Base-by-base conservation (phyloP, 2,888 invertebrate species). In the Melipona beecheii region DNA sequence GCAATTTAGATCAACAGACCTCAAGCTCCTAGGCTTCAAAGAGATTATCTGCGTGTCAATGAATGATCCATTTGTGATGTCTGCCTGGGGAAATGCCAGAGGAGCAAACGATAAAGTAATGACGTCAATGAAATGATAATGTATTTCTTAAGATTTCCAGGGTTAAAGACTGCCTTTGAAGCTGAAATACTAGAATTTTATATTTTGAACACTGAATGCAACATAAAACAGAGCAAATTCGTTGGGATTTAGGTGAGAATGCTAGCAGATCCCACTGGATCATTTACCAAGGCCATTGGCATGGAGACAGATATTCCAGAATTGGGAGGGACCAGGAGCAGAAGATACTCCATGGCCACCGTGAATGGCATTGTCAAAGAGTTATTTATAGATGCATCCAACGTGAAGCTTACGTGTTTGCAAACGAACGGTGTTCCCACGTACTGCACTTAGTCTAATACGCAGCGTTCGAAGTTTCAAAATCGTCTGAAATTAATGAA, bases 41-140 rank as follows among this genome's bases (percentile, higher is more conserved):
- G 94, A 94, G 66, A 93, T 95, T 11, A 93, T 93, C 78, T 95
- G 95, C 91, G 92, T 95, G 4, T 91, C 95, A 54, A 95, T 95
- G 68, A 95, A 95, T 89, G 95, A 95, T 90, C 95, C 95, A 0
- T 95, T 95, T 90, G 95, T 95, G 2, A 94, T 95, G 94, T 94
- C 91, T 17, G 95, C 95, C 2, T 95, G 95, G 95, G 95, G 95
- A 5, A 90, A 94, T 82, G 86, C 87, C 9, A 93, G 94, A 73
- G 91, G 92, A 27, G 91, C 95, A 3, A 87, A 87, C 15, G 94
- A 94, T 69, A 95, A 95, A 92, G 95, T 95, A 87, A 66, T 43
- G 3, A 24, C 43, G 13, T 56, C 43, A 27, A 31, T 4, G 31
- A 64, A 11, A 27, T 60, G 17, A n/a, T 24, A 24, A 24, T 15